A percentile compares a stretch with the other conserved stretches of the same genome.
These are phyloP conservation scores for Pelodiscus sinensis DNA, from an alignment of 2,113 vertebrate genomes.

Conservation along the genomic window DNA sequence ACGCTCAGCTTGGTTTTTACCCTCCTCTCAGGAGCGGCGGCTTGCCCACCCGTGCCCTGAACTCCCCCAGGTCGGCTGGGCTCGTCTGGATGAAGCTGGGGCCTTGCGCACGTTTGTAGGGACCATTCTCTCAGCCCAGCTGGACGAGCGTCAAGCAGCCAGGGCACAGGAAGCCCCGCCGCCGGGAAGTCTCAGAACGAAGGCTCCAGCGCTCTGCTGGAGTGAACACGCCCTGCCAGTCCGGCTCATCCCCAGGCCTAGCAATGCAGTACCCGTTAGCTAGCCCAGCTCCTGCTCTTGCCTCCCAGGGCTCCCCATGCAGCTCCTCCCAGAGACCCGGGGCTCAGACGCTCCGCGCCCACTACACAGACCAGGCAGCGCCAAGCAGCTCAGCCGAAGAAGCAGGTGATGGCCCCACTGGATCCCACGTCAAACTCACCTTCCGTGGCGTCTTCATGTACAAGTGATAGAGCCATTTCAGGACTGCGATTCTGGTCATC, in stretches of 20 bases:
- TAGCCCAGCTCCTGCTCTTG: neutral
- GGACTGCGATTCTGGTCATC: constrained; percentile 97
- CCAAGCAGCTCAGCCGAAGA: neutral
- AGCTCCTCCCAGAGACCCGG: too few relatives aligned
- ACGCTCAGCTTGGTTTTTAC: neutral
- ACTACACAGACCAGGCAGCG: neutral
- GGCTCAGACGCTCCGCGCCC: neutral
- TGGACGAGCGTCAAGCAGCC: neutral
- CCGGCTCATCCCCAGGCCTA: neutral
- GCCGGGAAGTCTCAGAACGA: neutral
- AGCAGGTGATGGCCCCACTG: rapidly evolving
- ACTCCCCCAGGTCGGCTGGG: neutral
- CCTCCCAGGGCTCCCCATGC: neutral
- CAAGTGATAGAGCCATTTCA: constrained; percentile 98
- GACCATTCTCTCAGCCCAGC: neutral
- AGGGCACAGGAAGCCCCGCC: neutral
- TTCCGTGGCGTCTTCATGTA: constrained; percentile 99
- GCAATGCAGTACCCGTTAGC: neutral
- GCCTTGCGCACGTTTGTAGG: neutral
- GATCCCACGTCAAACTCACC: constrained; percentile 59
- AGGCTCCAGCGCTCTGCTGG: too few relatives aligned
- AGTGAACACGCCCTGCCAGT: neutral
- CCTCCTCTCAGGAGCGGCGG: neutral
- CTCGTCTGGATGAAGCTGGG: neutral
- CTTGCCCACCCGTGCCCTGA: neutral